Evolutionary conservation across 2,797 vertebrate genomes (phyloP), one percentile per base, ranked within the genome.

Genomic region (Arctocebus calabarensis): DNA sequence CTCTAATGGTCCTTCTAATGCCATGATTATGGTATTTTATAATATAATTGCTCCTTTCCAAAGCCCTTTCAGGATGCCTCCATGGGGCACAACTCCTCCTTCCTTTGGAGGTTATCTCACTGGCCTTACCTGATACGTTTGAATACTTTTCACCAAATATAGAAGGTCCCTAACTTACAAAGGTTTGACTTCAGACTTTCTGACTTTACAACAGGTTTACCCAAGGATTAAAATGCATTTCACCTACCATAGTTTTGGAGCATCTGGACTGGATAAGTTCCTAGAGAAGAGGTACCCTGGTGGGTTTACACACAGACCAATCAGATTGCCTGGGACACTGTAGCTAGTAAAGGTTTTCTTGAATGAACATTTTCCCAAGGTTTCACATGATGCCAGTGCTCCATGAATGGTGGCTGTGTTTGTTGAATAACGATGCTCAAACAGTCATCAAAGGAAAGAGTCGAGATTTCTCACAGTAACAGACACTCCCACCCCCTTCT

Each of bases 41-140:
- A 68, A 61, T 3, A 32, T 22, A 29, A 75, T 5, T n/a, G 1
- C 48, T 19, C 32, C 23, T 79, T n/a, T 6, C 22, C 16, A 13
- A 8, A 43, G 4, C 3, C n/a, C 16, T 71, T 88, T 59, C 66
- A 77, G 8, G 73, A 55, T 59, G 37, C 22, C 22, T 82, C 55
- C 43, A 3, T 3, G 5, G 11, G 12, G 1, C 1, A 8, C 19
- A 62, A 34, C 8, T 2, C 0, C 16, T 37, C 62, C 29, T 52
- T 64, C 20, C 11, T 66, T 57, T 0, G 1, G 13, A 64, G n/a
- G 40, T 37, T 40, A 32, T 84, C 45, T 75, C 32, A 70, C 13
- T 19, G 11, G 45, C n/a, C 48, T 91, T 34, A 68, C 13, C 1
- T 25, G n/a, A 85, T 14, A 17, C 10, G 74, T 22, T 16, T 85